A percentile compares a stretch with the other conserved stretches of the same genome.
phyloP scores from a whole-genome alignment of 1,140 invertebrate species.

The Neodiprion virginianus region DNA sequence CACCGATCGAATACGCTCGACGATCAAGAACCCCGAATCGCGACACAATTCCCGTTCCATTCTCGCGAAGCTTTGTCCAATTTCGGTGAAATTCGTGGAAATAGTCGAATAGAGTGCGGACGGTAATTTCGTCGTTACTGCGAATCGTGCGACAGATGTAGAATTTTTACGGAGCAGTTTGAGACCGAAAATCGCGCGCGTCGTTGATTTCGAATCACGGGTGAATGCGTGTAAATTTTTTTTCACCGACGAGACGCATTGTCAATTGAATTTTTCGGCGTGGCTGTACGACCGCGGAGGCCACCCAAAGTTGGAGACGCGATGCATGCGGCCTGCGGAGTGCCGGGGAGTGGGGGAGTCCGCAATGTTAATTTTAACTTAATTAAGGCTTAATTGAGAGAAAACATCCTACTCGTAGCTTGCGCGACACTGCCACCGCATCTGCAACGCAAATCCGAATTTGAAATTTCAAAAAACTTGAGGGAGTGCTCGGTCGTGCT shows the following conservation, averaged over 20 bases:
- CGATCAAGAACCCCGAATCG: too few relatives aligned
- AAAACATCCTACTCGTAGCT: constrained; percentile 61
- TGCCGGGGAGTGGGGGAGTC: constrained; percentile 48
- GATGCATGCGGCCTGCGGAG: constrained; percentile 36
- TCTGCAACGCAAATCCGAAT: constrained; percentile 62
- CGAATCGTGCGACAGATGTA: too few relatives aligned
- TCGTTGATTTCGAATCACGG: too few relatives aligned
- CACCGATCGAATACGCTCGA: too few relatives aligned
- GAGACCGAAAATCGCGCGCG: too few relatives aligned
- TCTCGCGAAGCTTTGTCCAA: too few relatives aligned
- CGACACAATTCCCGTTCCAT: too few relatives aligned
- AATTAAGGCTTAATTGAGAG: constrained; percentile 66
- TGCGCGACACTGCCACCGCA: constrained; percentile 57
- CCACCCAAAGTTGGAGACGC: constrained; percentile 58
- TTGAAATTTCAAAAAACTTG: constrained; percentile 54
- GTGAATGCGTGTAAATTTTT: too few relatives aligned
- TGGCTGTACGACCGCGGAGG: constrained; percentile 39
- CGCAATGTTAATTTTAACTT: constrained; percentile 65
- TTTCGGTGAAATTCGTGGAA: too few relatives aligned
- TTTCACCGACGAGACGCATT: neutral
- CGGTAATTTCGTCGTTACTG: too few relatives aligned
- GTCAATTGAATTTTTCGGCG: neutral
- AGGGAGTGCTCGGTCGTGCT: neutral
- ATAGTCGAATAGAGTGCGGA: too few relatives aligned
- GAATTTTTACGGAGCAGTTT: too few relatives aligned